These are phyloP conservation scores for Anhinga anhinga DNA, from an alignment of 2,113 vertebrate genomes.

Conservation along the genomic window DNA sequence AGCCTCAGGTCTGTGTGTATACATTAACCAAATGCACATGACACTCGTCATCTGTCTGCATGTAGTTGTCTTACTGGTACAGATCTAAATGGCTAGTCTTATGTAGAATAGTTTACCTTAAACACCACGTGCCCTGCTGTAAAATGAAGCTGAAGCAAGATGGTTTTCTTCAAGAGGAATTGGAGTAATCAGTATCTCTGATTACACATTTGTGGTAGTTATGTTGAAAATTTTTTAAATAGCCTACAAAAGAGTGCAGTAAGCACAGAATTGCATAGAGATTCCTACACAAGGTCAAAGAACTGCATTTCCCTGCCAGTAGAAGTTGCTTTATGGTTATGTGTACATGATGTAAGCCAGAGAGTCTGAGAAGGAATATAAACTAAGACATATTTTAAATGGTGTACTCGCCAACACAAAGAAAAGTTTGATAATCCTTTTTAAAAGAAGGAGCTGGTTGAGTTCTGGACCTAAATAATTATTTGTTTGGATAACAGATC, in stretches of 20 bases:
- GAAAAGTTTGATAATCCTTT: not conserved
- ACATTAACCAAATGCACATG: fast-evolving
- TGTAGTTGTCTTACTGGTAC: not conserved
- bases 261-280: not conserved
- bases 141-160: not conserved
- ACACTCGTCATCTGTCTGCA: not conserved
- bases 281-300: not conserved
- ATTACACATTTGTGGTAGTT: not conserved
- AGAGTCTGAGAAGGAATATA: not conserved
- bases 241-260: not conserved
- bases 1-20: not conserved
- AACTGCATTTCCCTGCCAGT: not conserved
- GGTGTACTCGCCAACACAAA: fast-evolving
- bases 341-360: not conserved
- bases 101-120: not conserved
- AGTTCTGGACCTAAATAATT: not conserved
- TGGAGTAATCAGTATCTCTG: not conserved
- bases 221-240: not conserved
- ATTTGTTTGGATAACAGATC: not conserved
- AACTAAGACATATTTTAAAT: not conserved
- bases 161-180: not conserved
- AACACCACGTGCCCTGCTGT: fast-evolving
- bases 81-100: not conserved
- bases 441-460: not conserved
- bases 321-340: not conserved